Percentiles rank a stretch among this genome's conserved stretches.
Evolutionary conservation across 2,797 vertebrate species (phyloP).

Genomic region (Antennarius maculatus): DNA sequence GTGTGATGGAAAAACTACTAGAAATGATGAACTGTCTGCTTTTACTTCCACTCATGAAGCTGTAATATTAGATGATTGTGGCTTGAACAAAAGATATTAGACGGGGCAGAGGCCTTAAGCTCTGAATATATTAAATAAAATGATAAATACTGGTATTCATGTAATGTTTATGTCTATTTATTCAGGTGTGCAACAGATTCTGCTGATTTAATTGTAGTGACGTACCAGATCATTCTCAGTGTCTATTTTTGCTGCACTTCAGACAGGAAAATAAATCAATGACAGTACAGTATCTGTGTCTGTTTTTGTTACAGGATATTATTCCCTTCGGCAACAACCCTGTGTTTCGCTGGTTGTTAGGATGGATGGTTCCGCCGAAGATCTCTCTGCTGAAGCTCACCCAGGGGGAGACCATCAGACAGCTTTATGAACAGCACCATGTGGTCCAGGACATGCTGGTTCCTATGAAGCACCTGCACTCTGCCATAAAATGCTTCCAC

Average conservation of each 20-base stretch:
- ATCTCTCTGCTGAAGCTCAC: slow-evolving; percentile 97
- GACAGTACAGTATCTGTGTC: neutral
- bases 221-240: too few relatives aligned
- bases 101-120: too few relatives aligned
- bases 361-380: slow-evolving; percentile 99
- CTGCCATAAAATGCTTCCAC: slow-evolving; percentile 89
- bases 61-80: neutral
- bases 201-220: too few relatives aligned
- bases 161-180: too few relatives aligned
- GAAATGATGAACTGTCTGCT: neutral
- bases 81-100: too few relatives aligned
- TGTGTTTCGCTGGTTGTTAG: slow-evolving; percentile 92
- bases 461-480: slow-evolving; percentile 89
- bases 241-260: too few relatives aligned
- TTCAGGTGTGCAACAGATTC: too few relatives aligned
- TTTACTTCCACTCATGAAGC: neutral
- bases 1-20: neutral
- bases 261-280: too few relatives aligned
- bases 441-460: slow-evolving; percentile 98
- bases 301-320: slow-evolving; percentile 85
- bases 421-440: slow-evolving; percentile 95
- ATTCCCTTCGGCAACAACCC: slow-evolving; percentile 97
- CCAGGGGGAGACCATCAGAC: slow-evolving; percentile 94
- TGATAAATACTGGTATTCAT: too few relatives aligned
- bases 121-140: too few relatives aligned